phyloP scores from a whole-genome alignment of 2,113 vertebrate species.

The Thunnus thynnus region DNA sequence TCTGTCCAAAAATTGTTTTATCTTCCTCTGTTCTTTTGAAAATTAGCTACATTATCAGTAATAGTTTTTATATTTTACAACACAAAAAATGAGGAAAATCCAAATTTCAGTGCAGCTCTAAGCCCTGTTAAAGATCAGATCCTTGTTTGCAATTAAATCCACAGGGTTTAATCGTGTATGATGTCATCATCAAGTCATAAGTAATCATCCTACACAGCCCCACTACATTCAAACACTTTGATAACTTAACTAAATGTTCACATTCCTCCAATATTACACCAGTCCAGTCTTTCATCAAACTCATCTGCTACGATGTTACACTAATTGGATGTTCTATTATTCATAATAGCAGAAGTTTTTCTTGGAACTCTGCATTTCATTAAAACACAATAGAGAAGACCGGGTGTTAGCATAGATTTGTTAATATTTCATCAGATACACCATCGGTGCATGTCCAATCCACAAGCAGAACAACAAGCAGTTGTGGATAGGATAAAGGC shows the following conservation, averaged over 20 bases:
- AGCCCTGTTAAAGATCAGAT: background rate
- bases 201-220: background rate
- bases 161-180: background rate
- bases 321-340: constrained; percentile 80
- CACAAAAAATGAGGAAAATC: background rate
- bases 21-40: background rate
- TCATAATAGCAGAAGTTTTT: constrained; percentile 70
- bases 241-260: constrained; percentile 54
- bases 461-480: constrained; percentile 63
- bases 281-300: constrained; percentile 61
- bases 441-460: constrained; percentile 60
- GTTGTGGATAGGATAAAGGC: constrained; percentile 60
- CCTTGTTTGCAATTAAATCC: background rate
- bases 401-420: constrained; percentile 61
- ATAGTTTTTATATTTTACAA: background rate
- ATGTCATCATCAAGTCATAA: constrained; percentile 7
- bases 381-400: constrained; percentile 69
- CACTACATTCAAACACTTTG: constrained; percentile 31
- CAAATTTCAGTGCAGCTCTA: background rate
- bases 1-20: background rate
- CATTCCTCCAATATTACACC: constrained; percentile 49
- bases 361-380: constrained; percentile 71
- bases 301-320: constrained; percentile 63
- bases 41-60: background rate
- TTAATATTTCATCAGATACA: constrained; percentile 76